Conservation (phyloP, 2,888 invertebrate genomes). For the Phortica okadai region DNA sequence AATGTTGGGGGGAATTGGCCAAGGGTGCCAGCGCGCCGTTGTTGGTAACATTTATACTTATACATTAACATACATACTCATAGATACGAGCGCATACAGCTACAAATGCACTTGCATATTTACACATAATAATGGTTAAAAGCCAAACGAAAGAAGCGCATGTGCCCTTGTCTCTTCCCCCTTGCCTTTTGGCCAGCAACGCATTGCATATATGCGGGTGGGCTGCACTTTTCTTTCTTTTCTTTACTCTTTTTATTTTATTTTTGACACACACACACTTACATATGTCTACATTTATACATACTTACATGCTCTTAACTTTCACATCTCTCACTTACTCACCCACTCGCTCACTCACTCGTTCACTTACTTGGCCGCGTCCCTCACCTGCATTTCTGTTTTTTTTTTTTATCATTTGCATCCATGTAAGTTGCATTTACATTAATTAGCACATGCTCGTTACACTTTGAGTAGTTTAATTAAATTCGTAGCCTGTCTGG, state of each 20-base stretch:
- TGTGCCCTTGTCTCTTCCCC: slow-evolving; percentile 19
- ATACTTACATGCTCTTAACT: slow-evolving; percentile 15
- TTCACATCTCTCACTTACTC: slow-evolving; percentile 12
- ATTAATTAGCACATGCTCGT: slow-evolving; percentile 61
- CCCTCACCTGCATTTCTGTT: slow-evolving; percentile 52
- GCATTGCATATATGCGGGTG: slow-evolving; percentile 8
- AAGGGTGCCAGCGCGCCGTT: too few relatives aligned
- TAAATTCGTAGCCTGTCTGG: slow-evolving; percentile 1
- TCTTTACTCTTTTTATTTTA: background rate
- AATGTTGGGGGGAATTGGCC: too few relatives aligned
- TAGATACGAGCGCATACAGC: background rate
- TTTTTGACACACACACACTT: background rate
- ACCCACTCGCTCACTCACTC: slow-evolving; percentile 34
- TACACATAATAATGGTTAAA: background rate
- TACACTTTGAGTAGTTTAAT: slow-evolving; percentile 42
- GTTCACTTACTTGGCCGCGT: slow-evolving; percentile 40
- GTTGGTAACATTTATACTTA: too few relatives aligned
- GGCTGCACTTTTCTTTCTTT: background rate
- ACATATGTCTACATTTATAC: background rate
- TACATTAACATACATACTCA: too few relatives aligned
- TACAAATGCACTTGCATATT: background rate
- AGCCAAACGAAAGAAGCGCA: background rate
- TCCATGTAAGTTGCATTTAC: slow-evolving; percentile 47
- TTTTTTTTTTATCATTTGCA: slow-evolving; percentile 62
- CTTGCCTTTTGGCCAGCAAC: background rate